Conservation (phyloP, 2,888 invertebrate genomes). For the Congeria kusceri region DNA sequence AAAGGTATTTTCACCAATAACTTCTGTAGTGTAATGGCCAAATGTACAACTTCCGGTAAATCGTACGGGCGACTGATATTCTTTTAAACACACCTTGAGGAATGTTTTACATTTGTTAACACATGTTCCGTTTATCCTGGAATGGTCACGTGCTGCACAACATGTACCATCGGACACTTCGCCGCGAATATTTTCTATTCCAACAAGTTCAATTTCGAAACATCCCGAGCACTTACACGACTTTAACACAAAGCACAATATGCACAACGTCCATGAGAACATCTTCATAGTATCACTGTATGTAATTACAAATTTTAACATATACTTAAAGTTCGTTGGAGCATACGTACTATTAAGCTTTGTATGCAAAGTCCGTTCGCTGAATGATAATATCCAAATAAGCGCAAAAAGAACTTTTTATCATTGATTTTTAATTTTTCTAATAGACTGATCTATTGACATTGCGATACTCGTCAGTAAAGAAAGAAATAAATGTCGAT, state of each 20-base stretch:
- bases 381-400: too few relatives aligned
- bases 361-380: too few relatives aligned
- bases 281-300: conserved; percentile 12
- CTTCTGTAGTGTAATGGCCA: conserved; percentile 93
- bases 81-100: conserved; percentile 96
- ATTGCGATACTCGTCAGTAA: too few relatives aligned
- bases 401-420: too few relatives aligned
- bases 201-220: conserved; percentile 97
- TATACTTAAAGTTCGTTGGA: too few relatives aligned
- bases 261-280: conserved; percentile 28
- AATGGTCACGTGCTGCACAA: conserved; percentile 88
- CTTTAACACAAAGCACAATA: conserved; percentile 53
- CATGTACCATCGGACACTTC: conserved; percentile 93
- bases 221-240: conserved; percentile 89
- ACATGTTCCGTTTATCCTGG: conserved; percentile 61
- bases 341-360: too few relatives aligned
- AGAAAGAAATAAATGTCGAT: too few relatives aligned
- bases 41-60: conserved; percentile 93
- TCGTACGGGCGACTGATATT: conserved; percentile 93
- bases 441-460: too few relatives aligned
- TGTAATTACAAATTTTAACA: too few relatives aligned
- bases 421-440: too few relatives aligned
- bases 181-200: conserved; percentile 95
- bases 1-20: conserved; percentile 95
- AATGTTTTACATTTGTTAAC: conserved; percentile 87